Percentiles rank a stretch among this genome's conserved stretches.
Conservation (phyloP, 2,113 vertebrate genomes). For the Nematolebias whitei region DNA sequence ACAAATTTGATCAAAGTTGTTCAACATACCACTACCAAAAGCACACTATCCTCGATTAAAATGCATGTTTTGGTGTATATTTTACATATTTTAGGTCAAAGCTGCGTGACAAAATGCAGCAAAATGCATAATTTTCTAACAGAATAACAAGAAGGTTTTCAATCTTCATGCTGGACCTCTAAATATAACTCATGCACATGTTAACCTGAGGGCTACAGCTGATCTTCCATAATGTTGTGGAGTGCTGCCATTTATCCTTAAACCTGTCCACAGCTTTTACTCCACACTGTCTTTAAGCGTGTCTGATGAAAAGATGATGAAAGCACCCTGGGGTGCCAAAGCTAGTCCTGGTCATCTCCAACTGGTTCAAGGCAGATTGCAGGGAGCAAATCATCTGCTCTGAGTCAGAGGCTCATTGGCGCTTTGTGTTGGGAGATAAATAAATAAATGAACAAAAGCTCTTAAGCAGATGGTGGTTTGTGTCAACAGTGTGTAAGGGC, state of each 20-base stretch:
- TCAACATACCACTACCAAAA: no score
- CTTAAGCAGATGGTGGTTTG: conserved; percentile 24
- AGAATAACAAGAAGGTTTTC: no score
- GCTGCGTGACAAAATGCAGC: no score
- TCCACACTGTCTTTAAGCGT: not conserved
- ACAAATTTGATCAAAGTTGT: no score
- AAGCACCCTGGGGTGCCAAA: conserved; percentile 10
- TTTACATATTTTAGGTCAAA: no score
- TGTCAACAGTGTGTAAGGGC: conserved; percentile 49
- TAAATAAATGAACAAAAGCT: not conserved
- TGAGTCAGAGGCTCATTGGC: conserved; percentile 4
- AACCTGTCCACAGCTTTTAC: not conserved
- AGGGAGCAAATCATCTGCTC: conserved; percentile 5
- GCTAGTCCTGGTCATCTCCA: conserved; percentile 32
- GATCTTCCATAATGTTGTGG: no score
- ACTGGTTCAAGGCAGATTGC: conserved; percentile 46
- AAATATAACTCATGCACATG: no score
- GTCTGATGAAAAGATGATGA: conserved; percentile 2
- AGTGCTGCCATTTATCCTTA: not conserved
- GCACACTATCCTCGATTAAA: no score
- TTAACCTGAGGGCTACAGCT: no score
- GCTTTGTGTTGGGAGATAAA: not conserved
- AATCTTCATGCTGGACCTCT: no score
- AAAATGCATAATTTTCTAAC: no score
- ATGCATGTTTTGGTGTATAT: no score